Conservation (phyloP, 1,140 invertebrate species). For the Drosophila rufa region DNA sequence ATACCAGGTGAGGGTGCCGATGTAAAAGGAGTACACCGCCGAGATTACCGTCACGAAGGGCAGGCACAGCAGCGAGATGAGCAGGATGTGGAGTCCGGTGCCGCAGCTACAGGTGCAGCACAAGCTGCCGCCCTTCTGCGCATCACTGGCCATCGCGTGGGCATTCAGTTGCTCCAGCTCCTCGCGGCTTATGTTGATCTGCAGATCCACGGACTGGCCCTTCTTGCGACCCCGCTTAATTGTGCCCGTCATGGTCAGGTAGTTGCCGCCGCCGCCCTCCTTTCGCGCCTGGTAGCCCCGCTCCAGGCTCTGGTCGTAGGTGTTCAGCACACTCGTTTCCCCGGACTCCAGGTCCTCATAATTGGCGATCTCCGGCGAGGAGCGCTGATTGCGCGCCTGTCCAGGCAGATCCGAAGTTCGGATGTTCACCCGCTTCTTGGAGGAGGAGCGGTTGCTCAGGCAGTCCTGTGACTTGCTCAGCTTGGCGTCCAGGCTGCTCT, state of each 20-base stretch:
- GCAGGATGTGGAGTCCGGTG: conserved; percentile 89
- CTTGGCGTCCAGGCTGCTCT: conserved; percentile 82
- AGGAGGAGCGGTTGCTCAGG: conserved; percentile 86
- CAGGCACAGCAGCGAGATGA: conserved; percentile 89
- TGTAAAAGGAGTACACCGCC: conserved; percentile 90
- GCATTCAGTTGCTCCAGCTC: conserved; percentile 89
- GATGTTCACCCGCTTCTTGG: conserved; percentile 88
- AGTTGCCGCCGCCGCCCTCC: conserved; percentile 86
- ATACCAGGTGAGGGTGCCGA: conserved; percentile 92
- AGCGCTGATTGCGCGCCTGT: conserved; percentile 62
- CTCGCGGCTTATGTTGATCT: conserved; percentile 89
- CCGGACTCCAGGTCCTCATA: conserved; percentile 84
- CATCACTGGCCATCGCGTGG: conserved; percentile 87
- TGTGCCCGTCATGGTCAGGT: conserved; percentile 90
- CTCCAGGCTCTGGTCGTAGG: conserved; percentile 86
- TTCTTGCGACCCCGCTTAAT: conserved; percentile 90
- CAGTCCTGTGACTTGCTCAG: conserved; percentile 82
- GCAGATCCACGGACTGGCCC: conserved; percentile 90
- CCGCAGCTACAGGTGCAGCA: conserved; percentile 87
- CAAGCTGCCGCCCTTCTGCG: conserved; percentile 87
- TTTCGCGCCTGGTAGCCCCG: conserved; percentile 85
- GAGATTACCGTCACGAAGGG: conserved; percentile 89
- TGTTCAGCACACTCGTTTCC: conserved; percentile 86
- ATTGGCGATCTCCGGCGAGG: conserved; percentile 75
- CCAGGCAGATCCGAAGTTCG: conserved; percentile 81